These are phyloP conservation scores for Iguana delicatissima DNA, from an alignment of 2,797 vertebrate species.

Conservation along the genomic window DNA sequence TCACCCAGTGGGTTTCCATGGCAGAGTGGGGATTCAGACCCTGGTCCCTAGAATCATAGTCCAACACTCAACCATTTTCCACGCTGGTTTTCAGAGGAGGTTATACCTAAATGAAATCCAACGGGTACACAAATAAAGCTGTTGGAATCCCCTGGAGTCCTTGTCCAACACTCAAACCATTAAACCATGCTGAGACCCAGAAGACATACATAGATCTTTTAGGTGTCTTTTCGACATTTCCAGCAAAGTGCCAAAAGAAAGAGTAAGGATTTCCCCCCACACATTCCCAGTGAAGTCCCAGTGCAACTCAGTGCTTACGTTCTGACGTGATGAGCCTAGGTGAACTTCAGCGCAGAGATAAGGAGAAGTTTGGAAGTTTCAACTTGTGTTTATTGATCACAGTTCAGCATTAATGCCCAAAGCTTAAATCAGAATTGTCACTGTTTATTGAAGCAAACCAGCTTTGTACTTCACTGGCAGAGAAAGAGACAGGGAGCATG, in stretches of 20 bases:
- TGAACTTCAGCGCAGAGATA: background rate
- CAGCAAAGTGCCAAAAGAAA: background rate
- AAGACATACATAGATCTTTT: background rate
- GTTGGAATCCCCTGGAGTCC: too few relatives aligned
- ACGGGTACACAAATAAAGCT: too few relatives aligned
- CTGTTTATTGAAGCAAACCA: background rate
- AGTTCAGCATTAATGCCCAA: background rate
- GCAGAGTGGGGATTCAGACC: too few relatives aligned
- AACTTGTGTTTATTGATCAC: background rate
- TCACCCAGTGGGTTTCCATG: too few relatives aligned
- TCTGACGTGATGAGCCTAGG: too few relatives aligned
- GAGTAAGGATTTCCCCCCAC: background rate
- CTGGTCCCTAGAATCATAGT: too few relatives aligned
- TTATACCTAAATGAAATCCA: too few relatives aligned
- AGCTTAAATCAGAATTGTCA: background rate
- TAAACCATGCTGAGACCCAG: background rate
- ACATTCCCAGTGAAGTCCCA: too few relatives aligned
- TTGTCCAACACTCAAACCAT: too few relatives aligned
- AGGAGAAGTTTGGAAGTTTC: background rate
- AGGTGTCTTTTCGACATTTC: background rate
- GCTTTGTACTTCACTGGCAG: background rate
- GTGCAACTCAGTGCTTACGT: too few relatives aligned
- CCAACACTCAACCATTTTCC: too few relatives aligned
- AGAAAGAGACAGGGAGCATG: background rate
- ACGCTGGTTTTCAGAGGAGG: too few relatives aligned